Evolutionary conservation across 1,140 invertebrate genomes (phyloP).

Genomic region (Micrasema minimum): DNA sequence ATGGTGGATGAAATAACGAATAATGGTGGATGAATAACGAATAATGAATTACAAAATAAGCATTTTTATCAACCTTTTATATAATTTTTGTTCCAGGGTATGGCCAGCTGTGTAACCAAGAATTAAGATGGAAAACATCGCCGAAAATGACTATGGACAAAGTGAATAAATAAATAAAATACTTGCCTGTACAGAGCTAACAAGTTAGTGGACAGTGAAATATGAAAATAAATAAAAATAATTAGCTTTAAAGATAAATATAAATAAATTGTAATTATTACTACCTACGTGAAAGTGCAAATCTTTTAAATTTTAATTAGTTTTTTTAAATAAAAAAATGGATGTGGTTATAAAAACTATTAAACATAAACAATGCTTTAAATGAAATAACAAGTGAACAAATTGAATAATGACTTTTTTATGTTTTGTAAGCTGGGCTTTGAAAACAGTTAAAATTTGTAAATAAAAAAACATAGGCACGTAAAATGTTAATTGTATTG

Average conservation of each 20-base stretch:
- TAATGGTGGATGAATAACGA: no score
- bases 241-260: slow-evolving; percentile 34
- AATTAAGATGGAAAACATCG: slow-evolving; percentile 25
- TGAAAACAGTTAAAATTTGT: no score
- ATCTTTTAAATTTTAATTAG: slow-evolving; percentile 26
- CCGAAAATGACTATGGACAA: slow-evolving; percentile 33
- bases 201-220: slow-evolving; percentile 7
- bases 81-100: slow-evolving; percentile 65
- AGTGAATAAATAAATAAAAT: slow-evolving; percentile 21
- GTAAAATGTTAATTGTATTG: no score
- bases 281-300: slow-evolving; percentile 51
- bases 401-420: no score
- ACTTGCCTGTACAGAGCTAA: slow-evolving; percentile 29
- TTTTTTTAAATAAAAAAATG: neutral
- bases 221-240: slow-evolving; percentile 28
- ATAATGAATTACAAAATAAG: no score
- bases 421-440: no score
- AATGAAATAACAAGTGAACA: no score
- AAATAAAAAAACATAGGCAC: no score
- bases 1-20: no score
- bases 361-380: no score
- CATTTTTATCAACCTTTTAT: no score
- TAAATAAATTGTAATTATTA: slow-evolving; percentile 45
- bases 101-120: slow-evolving; percentile 68
- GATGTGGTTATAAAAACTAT: neutral